Evolutionary conservation across 2,888 invertebrate species (phyloP).

Genomic region (Thecocarcelia acutangulata): DNA sequence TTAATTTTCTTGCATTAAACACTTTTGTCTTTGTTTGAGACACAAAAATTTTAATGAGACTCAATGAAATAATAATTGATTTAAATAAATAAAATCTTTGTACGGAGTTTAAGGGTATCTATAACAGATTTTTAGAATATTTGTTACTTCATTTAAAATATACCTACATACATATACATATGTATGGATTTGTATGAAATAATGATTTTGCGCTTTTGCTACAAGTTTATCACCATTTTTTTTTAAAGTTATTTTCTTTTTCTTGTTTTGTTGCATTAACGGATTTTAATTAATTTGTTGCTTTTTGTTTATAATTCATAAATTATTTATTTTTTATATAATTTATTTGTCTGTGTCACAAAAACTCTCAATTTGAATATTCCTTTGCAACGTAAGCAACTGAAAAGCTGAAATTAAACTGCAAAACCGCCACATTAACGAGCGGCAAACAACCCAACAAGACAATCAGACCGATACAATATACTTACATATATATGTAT

Average conservation of each 20-base stretch:
- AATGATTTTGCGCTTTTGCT: constrained; percentile 26
- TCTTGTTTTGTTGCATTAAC: not conserved
- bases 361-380: constrained; percentile 2
- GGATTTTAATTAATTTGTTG: constrained; percentile 5
- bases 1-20: no score
- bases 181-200: constrained; percentile 7
- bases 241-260: constrained; percentile 20
- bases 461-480: constrained; percentile 43
- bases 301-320: no score
- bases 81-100: constrained; percentile 2
- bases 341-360: constrained; percentile 9
- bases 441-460: constrained; percentile 67
- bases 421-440: constrained; percentile 68
- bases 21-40: not conserved
- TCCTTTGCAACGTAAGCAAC: constrained; percentile 71
- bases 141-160: not conserved
- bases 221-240: constrained; percentile 16
- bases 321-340: constrained; percentile 1
- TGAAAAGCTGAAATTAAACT: constrained; percentile 73
- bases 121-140: constrained; percentile 34
- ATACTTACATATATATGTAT: constrained; percentile 15
- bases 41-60: constrained; percentile 37
- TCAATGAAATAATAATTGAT: constrained; percentile 4
- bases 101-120: constrained; percentile 32
- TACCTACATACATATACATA: not conserved